Evolutionary conservation across 2,888 invertebrate species (phyloP), one percentile per base, ranked within the genome.

Genomic region (Trissoscelio sp.): DNA sequence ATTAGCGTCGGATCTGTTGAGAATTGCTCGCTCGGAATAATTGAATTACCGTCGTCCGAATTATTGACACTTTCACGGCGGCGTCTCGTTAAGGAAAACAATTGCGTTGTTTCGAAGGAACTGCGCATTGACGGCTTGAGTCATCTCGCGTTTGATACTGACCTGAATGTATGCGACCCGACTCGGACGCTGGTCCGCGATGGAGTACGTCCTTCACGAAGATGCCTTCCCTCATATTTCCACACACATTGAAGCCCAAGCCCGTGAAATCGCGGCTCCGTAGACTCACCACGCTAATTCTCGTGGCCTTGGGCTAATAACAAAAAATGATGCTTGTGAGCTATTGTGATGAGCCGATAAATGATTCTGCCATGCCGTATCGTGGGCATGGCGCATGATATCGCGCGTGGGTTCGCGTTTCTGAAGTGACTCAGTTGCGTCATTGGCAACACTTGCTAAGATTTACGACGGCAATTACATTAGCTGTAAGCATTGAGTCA

Each of bases 171-270:
- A 97, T 93, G 88, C 93, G 93, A 79, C 96, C 96, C 3, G 96
- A 96, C 85, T 97, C 97, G 0, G 95, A 96, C 0, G 98, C 97
- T 0, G 97, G 97, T 0, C 97, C 97, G 83, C 96, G 94, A 87
- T 96, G 95, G 62, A 97, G 93, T 12, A 98, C 95, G 83, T 97
- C 96, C 89, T 96, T 97, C 44, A 98, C 95, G 89, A 94, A 96
- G 77, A 98, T 97, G 0, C 98, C 98, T 84, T 97, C 97, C 73
- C 96, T 93, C 93, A 97, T 96, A 85, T 97, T 97, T n/a, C 98
- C 98, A 75, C 95, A 95, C 83, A 97, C 96, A 88, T 96, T 95
- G 92, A 97, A 95, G 0, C 97, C 97, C 0, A 97, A 93, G 0
- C 97, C 97, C 0, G 97, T 96, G 92, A 97, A 97, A 92, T 97